These are phyloP conservation scores for Vollenhovia emeryi DNA, from an alignment of 1,140 invertebrate species.

Conservation along the genomic window DNA sequence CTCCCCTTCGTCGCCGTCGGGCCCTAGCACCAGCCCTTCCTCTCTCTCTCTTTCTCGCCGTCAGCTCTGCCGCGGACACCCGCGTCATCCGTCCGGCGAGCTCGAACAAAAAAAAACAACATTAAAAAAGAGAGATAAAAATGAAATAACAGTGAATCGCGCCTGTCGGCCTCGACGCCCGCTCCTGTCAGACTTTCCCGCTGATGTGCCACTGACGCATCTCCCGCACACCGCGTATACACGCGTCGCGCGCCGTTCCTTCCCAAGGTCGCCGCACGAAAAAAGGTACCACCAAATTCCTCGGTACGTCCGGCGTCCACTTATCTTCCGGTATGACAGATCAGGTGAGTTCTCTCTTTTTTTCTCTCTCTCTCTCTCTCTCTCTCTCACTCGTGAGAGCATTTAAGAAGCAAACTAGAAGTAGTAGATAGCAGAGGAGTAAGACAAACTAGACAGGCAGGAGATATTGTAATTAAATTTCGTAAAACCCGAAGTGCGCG, in stretches of 20 bases:
- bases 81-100: constrained; percentile 42
- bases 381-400: too few relatives aligned
- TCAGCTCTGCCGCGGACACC: constrained; percentile 34
- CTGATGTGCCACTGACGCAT: constrained; percentile 37
- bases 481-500: too few relatives aligned
- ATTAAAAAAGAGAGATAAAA: constrained; percentile 14
- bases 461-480: too few relatives aligned
- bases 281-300: background rate
- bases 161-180: constrained; percentile 36
- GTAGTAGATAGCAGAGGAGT: too few relatives aligned
- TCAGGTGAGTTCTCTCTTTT: constrained; percentile 11
- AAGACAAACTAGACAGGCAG: too few relatives aligned
- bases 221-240: background rate
- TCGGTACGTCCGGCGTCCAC: background rate
- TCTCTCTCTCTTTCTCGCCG: constrained; percentile 1
- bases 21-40: constrained; percentile 12
- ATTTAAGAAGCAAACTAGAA: too few relatives aligned
- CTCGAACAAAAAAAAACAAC: constrained; percentile 31
- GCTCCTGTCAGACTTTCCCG: constrained; percentile 38
- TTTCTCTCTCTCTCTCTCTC: too few relatives aligned
- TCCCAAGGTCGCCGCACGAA: background rate
- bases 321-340: constrained; percentile 20
- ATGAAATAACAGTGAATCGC: constrained; percentile 51
- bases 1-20: constrained; percentile 20
- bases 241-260: background rate